These are phyloP conservation scores for Atherix ibis DNA, from an alignment of 2,888 invertebrate species.

Conservation along the genomic window DNA sequence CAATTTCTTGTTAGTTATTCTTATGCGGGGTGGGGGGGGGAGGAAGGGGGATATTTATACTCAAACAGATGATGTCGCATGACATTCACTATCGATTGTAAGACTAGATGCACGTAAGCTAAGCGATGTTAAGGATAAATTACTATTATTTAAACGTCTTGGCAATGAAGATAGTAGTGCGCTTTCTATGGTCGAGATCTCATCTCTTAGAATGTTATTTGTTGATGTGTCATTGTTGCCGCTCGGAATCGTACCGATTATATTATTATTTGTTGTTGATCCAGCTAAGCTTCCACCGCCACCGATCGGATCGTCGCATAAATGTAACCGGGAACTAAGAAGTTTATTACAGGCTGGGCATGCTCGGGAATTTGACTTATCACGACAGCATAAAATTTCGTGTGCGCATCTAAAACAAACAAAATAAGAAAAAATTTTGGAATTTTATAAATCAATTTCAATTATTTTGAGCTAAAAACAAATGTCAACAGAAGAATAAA, in stretches of 20 bases:
- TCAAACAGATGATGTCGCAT: slow-evolving; percentile 40
- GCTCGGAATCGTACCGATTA: too few relatives aligned
- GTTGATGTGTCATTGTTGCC: slow-evolving; percentile 10
- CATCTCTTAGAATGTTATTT: slow-evolving; percentile 15
- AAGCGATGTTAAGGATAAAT: slow-evolving; percentile 29
- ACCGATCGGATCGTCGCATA: slow-evolving; percentile 21
- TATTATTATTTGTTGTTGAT: slow-evolving; percentile 9
- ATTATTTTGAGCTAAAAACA: too few relatives aligned
- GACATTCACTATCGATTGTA: slow-evolving; percentile 34
- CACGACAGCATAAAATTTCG: slow-evolving; percentile 45
- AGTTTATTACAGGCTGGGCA: slow-evolving; percentile 58
- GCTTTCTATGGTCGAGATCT: slow-evolving; percentile 15
- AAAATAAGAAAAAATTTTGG: background rate
- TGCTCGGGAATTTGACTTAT: slow-evolving; percentile 45
- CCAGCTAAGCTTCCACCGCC: slow-evolving; percentile 1
- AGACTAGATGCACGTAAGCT: slow-evolving; percentile 30
- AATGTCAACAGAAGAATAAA: too few relatives aligned
- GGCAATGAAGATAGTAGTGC: slow-evolving; percentile 19
- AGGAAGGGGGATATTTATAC: too few relatives aligned
- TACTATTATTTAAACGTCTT: slow-evolving; percentile 25
- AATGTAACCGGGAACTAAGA: slow-evolving; percentile 46
- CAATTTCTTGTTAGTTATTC: too few relatives aligned
- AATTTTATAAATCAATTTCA: background rate
- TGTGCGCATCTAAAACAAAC: slow-evolving; percentile 40
- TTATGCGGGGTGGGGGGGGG: too few relatives aligned